Evolutionary conservation across 2,113 vertebrate genomes (phyloP), one percentile per base, ranked within the genome.

Genomic region (Gopherus evgoodei): DNA sequence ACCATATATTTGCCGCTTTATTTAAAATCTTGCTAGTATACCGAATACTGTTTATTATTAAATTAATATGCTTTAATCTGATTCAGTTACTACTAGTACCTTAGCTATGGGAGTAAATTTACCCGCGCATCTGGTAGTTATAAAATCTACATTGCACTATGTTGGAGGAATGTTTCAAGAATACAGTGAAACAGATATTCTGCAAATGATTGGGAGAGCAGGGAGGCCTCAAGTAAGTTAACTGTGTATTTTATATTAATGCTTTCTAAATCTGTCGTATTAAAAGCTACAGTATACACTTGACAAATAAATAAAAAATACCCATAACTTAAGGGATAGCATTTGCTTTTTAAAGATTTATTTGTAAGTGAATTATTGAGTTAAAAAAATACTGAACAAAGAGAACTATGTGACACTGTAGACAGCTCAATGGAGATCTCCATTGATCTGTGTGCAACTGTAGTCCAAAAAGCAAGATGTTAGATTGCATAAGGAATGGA

Each of bases 191-290:
- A 98, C 99, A 50, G 99, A 99, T 98, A 98, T 99, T 96, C 98
- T 99, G 90, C 99, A 99, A 98, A 99, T 99, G 99, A 99, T 99
- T 93, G 99, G 99, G 72, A 98, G 99, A 98, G 99, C 99, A 90
- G 99, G 99, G 91, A 98, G 99, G 90, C 99, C 99, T 94, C 99
- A 99, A 97, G 99, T 99, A 98, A 95, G 96, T 94, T 47, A 75
- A 89, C 87, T 86, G 85, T 95, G 1, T 35, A 91, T 91, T 82
- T 91, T 96, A 52, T 62, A 59, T 35, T 84, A 31, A 78, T 89
- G 75, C 42, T 97, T 19, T 94, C 88, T 95, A 4, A 81, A 84
- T 8, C n/a, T 54, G 5, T 4, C 82, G 85, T 29, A 88, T 27
- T 89, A 86, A 79, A 88, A 96, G 27, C 11, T 87, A 0, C 81